Conservation (phyloP, 2,113 vertebrate species). For the Macrotus californicus region DNA sequence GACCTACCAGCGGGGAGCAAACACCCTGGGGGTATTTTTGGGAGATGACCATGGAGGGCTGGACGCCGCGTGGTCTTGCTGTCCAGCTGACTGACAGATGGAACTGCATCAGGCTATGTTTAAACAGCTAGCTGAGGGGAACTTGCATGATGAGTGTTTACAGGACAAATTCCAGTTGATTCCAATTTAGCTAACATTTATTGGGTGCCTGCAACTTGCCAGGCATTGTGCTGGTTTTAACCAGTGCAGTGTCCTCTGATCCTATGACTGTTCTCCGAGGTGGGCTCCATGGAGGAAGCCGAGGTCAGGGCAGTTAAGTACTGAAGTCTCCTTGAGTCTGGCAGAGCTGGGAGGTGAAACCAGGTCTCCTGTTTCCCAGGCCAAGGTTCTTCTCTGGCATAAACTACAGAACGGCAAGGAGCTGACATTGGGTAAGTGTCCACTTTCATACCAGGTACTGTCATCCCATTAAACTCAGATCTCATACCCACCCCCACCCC, state of each 20-base stretch:
- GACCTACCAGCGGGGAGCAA: not conserved
- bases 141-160: not conserved
- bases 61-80: not conserved
- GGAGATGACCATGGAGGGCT: not conserved
- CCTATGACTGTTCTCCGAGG: not conserved
- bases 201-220: not conserved
- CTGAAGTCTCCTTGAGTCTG: not conserved
- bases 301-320: not conserved
- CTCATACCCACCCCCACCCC: not conserved
- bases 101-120: not conserved
- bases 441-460: not conserved
- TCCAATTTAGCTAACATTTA: not conserved
- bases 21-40: not conserved
- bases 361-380: not conserved
- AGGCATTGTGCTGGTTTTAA: not conserved
- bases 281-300: not conserved
- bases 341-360: not conserved
- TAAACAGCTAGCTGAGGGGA: not conserved
- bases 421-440: not conserved
- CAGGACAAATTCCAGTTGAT: not conserved
- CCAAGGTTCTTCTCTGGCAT: not conserved
- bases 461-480: not conserved
- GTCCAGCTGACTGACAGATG: not conserved
- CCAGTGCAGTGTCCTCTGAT: not conserved
- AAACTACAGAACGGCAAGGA: not conserved